Evolutionary conservation across 2,797 vertebrate genomes (phyloP), one percentile per base, ranked within the genome.

Genomic region (Enteromius afrohamiltoni): DNA sequence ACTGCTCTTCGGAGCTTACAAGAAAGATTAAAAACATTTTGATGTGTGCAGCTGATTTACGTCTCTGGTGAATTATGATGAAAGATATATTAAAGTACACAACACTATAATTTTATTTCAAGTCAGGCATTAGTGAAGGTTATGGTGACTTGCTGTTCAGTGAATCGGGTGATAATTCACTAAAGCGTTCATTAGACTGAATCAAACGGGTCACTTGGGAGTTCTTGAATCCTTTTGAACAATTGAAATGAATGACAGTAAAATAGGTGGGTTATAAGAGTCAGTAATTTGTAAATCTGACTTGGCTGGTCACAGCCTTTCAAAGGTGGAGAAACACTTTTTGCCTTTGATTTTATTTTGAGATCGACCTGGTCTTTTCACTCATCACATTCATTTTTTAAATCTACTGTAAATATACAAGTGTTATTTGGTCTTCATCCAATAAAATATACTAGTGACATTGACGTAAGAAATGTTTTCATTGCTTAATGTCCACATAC

Each of bases 161-260:
- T 4, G 13, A 26, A n/a, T 62, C 55, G 19, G n/a, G 60, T 74
- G 47, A 51, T 74, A 34, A 34, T 77, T 62, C 37, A 45, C 55
- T 29, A 2, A 55, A 76, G 31, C 49, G 3, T 62, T 60, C 37
- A 77, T 77, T 64, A 62, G 55, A 77, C 62, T 29, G n/a, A 34
- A 34, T 34, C 29, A 53, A 74, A 74, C 5, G 3, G 9, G 47
- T 21, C 45, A 31, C 17, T 51, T 21, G 16, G 47, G 47, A 42
- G 53, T 29, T 42, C 1, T 1, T 62, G 13, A 45, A 16, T 58
- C n/a, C 6, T 75, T 58, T 58, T 75, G 51, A 75, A 58, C 6
- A 23, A 75, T 58, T 75, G 1, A 58, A 75, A 75, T 31, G 31
- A 40, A 8, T 40, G 37, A 40, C 21, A 31, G 31, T 31, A 31